A percentile compares a stretch with the other conserved stretches of the same genome.
Conservation (phyloP, 2,888 invertebrate species). For the Eulithis prunata region DNA sequence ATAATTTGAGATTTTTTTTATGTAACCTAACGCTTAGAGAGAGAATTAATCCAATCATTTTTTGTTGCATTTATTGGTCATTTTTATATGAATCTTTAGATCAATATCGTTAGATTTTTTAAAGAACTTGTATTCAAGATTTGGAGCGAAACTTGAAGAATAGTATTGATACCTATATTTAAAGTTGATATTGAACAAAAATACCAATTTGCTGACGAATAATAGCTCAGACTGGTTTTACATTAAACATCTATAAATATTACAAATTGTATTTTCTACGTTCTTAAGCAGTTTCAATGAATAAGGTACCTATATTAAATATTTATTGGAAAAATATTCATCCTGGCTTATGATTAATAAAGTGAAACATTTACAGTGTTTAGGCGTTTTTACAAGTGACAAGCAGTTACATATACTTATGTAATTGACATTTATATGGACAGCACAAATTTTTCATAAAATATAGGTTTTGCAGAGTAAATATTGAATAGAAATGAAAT, state of each 20-base stretch:
- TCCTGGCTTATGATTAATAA: constrained; percentile 11
- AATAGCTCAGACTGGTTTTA: too few relatives aligned
- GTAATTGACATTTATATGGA: constrained; percentile 43
- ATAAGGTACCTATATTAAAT: too few relatives aligned
- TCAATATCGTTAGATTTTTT: too few relatives aligned
- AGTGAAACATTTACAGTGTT: constrained; percentile 25
- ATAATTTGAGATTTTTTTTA: constrained; percentile 81
- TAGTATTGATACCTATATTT: too few relatives aligned
- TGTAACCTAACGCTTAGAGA: constrained; percentile 79
- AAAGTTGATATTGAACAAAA: too few relatives aligned
- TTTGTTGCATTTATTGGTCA: constrained; percentile 68
- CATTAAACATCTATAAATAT: too few relatives aligned
- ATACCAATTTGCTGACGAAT: too few relatives aligned
- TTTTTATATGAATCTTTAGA: constrained; percentile 45
- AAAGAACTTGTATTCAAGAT: too few relatives aligned
- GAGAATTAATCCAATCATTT: constrained; percentile 77
- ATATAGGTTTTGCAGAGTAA: not conserved
- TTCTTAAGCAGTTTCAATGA: too few relatives aligned
- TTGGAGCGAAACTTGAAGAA: too few relatives aligned
- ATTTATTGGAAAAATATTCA: constrained; percentile 25
- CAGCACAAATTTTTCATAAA: constrained; percentile 32
- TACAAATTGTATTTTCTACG: too few relatives aligned
- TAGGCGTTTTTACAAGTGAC: constrained; percentile 29
- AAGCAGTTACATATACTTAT: constrained; percentile 17
- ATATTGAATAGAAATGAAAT: not conserved